A percentile compares a stretch with the other conserved stretches of the same genome.
phyloP scores from a whole-genome alignment of 2,113 vertebrate species.

The Hypocryptadius cinnamomeus region DNA sequence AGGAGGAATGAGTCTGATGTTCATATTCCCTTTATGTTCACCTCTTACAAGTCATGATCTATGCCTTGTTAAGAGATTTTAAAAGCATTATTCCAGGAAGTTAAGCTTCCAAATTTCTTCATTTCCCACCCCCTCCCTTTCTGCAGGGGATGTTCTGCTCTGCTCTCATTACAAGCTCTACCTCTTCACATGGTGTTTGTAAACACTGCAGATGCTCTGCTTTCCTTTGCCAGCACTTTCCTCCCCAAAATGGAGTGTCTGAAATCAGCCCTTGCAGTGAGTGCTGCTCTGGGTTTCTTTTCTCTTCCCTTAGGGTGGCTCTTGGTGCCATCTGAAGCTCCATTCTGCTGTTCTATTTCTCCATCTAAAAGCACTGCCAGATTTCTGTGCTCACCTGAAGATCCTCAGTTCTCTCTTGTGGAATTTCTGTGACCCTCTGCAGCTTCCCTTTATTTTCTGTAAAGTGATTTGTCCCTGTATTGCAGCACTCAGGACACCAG shows the following conservation, averaged over 20 bases:
- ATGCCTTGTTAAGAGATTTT: background rate
- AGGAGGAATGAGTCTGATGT: background rate
- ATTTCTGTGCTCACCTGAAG: accelerated
- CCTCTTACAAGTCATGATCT: background rate
- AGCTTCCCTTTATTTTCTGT: background rate
- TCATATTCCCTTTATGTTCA: background rate
- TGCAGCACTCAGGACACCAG: background rate
- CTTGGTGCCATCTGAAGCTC: background rate
- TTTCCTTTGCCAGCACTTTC: background rate
- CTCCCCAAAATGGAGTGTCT: background rate
- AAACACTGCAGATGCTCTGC: background rate
- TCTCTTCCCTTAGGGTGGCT: background rate
- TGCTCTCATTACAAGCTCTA: background rate
- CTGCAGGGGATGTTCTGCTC: background rate
- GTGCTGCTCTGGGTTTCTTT: background rate
- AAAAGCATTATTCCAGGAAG: constrained; percentile 23
- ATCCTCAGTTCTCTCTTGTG: background rate
- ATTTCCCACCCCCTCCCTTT: background rate
- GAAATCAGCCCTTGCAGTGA: background rate
- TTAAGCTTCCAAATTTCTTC: background rate
- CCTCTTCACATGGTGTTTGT: constrained; percentile 5
- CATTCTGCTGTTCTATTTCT: background rate
- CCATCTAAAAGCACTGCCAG: background rate
- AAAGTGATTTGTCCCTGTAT: background rate
- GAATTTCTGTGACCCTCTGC: background rate